Evolutionary conservation across 1,140 invertebrate species (phyloP), one percentile per base, ranked within the genome.

Genomic region (Trichoplusia ni): DNA sequence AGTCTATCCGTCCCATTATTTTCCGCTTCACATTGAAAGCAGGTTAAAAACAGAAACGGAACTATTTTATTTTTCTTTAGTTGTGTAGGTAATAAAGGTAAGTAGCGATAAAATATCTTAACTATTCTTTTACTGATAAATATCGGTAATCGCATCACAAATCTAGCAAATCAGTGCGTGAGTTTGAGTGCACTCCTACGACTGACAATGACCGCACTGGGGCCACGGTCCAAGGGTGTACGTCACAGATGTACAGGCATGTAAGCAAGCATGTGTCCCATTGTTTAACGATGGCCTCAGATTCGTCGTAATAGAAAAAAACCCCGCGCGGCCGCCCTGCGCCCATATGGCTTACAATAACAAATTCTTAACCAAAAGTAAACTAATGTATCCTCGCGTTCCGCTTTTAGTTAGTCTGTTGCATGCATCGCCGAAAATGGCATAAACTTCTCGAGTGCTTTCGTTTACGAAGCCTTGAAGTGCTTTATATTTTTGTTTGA

Each of bases 351-450:
- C 83, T 86, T 85, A 87, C 82, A 85, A 89, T 82, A 89, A 89
- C 83, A 89, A 89, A 86, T 86, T 86, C 83, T 84, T 86, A 85
- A 86, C 84, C 84, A 80, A 89, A 89, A 84, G 84, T 89, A 89
- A 86, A 89, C 84, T 72, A 73, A 86, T 84, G 79, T 82, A 82
- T 82, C 82, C 78, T 76, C 73, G 76, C 76, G 79, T 76, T 77
- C 77, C 79, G 77, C 77, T 82, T 88, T 78, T 85, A 84, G 79
- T 87, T 62, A 69, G 69, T 71, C 58, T 44, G 82, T 49, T 77
- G 79, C 71, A 75, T 67, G 75, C 77, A 77, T n/a, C n/a, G 73
- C 72, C 79, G 75, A 82, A 80, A 85, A 85, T 85, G 82, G 78
- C 76, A 79, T 87, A 72, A 82, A 84, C 54, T 63, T 74, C 76